Conservation (phyloP, 2,113 vertebrate species). For the Melanotaenia duboulayi region DNA sequence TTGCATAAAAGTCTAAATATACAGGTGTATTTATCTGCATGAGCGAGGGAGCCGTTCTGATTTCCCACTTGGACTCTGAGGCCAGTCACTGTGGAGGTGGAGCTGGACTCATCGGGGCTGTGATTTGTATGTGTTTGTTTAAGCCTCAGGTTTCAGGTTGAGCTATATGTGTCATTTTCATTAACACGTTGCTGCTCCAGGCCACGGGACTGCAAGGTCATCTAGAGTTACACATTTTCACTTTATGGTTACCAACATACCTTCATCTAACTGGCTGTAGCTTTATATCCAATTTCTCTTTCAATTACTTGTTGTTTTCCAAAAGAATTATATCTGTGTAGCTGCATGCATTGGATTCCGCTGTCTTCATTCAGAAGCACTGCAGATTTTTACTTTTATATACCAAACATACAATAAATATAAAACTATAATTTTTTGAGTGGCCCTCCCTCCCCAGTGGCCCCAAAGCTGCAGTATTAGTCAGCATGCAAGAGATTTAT, state of each 20-base stretch:
- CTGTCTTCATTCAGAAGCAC: neutral
- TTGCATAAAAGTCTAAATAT: slow-evolving; percentile 70
- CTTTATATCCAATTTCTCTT: neutral
- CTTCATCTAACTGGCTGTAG: neutral
- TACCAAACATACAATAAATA: neutral
- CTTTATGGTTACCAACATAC: slow-evolving; percentile 22
- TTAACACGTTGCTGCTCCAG: slow-evolving; percentile 60
- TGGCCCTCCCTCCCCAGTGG: slow-evolving; percentile 22
- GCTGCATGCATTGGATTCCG: no score
- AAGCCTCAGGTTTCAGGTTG: slow-evolving; percentile 67
- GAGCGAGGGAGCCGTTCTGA: neutral
- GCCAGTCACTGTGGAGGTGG: slow-evolving; percentile 30
- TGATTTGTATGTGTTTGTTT: slow-evolving; percentile 75
- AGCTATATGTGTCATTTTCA: slow-evolving; percentile 67
- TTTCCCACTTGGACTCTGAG: slow-evolving; percentile 28
- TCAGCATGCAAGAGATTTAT: slow-evolving; percentile 77
- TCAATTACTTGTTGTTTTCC: neutral
- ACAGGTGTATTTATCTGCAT: slow-evolving; percentile 80
- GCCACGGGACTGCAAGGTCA: slow-evolving; percentile 60
- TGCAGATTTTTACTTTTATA: neutral
- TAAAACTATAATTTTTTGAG: slow-evolving; percentile 15
- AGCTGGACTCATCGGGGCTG: slow-evolving; percentile 41
- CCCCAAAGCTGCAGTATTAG: slow-evolving; percentile 63
- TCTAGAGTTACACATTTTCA: slow-evolving; percentile 53
- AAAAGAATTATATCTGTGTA: no score